Conservation (phyloP, 1,140 invertebrate species). For the Zaprionus kolodkinae region DNA sequence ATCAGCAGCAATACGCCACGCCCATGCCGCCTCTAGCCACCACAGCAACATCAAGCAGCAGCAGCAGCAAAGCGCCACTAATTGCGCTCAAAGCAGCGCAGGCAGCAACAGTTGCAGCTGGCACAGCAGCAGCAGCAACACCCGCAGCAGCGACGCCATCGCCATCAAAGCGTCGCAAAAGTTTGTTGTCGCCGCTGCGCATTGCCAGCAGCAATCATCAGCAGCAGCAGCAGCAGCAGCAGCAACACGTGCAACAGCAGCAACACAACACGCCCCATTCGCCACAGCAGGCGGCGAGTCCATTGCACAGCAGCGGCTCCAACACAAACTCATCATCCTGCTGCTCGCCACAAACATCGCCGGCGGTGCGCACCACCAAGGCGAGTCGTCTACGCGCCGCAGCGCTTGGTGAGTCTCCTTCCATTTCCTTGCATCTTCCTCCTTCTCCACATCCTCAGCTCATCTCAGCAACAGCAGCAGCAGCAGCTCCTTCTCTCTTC, state of each 20-base stretch:
- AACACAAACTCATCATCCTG: conserved; percentile 31
- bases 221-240: conserved; percentile 31
- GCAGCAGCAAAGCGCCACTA: conserved; percentile 62
- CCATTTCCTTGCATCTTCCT: neutral
- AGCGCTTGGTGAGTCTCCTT: conserved; percentile 84
- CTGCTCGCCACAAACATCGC: conserved; percentile 67
- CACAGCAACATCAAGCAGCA: conserved; percentile 47
- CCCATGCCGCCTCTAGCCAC: conserved; percentile 74
- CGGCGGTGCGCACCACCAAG: conserved; percentile 87
- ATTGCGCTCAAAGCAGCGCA: conserved; percentile 60
- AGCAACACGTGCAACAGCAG: conserved; percentile 8
- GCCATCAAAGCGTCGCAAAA: conserved; percentile 66
- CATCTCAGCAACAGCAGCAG: neutral
- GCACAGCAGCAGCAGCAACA: conserved; percentile 31
- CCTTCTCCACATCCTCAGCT: neutral
- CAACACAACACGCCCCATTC: conserved; percentile 16
- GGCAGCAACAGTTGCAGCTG: conserved; percentile 33
- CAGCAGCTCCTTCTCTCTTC: neutral
- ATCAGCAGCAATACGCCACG: conserved; percentile 48
- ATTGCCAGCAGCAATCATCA: conserved; percentile 26
- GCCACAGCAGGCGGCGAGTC: conserved; percentile 59
- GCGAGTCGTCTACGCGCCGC: conserved; percentile 89
- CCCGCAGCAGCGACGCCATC: conserved; percentile 40
- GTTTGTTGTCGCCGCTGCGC: conserved; percentile 69
- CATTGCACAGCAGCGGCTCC: conserved; percentile 61